Percentiles rank a stretch among this genome's conserved stretches.
Evolutionary conservation across 1,140 invertebrate genomes (phyloP).

Genomic region (Ooceraea biroi): DNA sequence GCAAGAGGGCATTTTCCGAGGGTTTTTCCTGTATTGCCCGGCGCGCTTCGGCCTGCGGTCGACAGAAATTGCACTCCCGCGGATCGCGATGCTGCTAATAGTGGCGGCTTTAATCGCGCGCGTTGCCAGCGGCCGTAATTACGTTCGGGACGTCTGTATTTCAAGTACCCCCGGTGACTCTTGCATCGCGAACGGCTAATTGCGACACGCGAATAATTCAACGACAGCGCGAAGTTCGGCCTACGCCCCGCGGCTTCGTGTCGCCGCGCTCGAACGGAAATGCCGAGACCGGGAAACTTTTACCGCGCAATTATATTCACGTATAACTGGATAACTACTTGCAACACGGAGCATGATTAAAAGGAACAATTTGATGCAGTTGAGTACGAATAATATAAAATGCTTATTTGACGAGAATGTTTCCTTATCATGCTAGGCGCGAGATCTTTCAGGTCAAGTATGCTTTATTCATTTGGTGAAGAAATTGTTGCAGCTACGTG

Average conservation of each 20-base stretch:
- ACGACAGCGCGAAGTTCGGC: conserved; percentile 17
- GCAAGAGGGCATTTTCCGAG: background rate
- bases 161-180: conserved; percentile 22
- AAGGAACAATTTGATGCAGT: background rate
- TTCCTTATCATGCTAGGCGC: background rate
- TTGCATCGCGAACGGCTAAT: conserved; percentile 57
- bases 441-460: background rate
- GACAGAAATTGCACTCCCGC: conserved; percentile 28
- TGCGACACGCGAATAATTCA: conserved; percentile 68
- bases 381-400: background rate
- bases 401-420: background rate
- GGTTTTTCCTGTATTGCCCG: conserved; percentile 9
- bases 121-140: conserved; percentile 34
- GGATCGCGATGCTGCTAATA: conserved; percentile 3
- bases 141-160: conserved; percentile 38
- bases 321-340: background rate
- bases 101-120: conserved; percentile 32
- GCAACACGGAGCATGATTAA: background rate
- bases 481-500: background rate
- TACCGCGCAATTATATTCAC: conserved; percentile 35
- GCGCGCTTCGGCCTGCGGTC: background rate
- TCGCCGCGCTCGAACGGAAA: conserved; percentile 5
- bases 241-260: conserved; percentile 12
- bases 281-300: background rate
- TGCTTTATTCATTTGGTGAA: background rate